Evolutionary conservation across 2,797 vertebrate species (phyloP).

Genomic region (Martes flavigula): DNA sequence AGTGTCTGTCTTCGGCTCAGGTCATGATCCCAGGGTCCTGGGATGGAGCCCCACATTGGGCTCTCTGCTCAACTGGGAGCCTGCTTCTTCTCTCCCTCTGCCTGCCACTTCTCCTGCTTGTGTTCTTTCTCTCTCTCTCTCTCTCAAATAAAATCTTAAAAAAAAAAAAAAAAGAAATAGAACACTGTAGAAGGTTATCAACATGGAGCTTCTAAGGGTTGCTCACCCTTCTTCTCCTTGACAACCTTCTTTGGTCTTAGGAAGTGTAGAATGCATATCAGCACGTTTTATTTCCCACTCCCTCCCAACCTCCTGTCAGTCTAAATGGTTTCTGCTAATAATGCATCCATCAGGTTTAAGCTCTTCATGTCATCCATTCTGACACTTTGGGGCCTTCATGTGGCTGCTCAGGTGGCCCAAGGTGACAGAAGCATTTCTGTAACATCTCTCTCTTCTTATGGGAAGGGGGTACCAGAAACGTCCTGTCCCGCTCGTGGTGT

Average conservation of each 20-base stretch:
- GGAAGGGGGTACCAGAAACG: not conserved
- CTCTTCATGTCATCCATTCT: not conserved
- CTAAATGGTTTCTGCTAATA: not conserved
- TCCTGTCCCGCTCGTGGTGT: fast-evolving
- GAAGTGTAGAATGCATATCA: not conserved
- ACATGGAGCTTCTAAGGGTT: not conserved
- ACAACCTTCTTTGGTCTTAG: not conserved
- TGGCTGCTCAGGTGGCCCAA: fast-evolving
- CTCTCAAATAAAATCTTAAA: not conserved
- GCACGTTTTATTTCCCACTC: not conserved
- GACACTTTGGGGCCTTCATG: not conserved
- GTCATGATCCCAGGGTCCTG: not conserved
- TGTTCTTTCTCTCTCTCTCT: too few relatives aligned
- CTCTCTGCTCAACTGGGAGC: not conserved
- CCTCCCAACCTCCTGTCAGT: not conserved
- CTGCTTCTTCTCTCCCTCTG: not conserved
- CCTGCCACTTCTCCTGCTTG: not conserved
- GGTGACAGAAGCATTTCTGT: not conserved
- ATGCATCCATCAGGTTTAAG: not conserved
- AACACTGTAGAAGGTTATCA: not conserved
- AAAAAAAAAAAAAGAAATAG: not conserved
- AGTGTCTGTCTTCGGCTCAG: not conserved
- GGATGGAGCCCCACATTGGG: not conserved
- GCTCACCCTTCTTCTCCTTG: not conserved
- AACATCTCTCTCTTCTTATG: not conserved